Percentiles rank a stretch among this genome's conserved stretches.
Evolutionary conservation across 1,140 invertebrate genomes (phyloP).

Genomic region (Drosophila paulistorum): DNA sequence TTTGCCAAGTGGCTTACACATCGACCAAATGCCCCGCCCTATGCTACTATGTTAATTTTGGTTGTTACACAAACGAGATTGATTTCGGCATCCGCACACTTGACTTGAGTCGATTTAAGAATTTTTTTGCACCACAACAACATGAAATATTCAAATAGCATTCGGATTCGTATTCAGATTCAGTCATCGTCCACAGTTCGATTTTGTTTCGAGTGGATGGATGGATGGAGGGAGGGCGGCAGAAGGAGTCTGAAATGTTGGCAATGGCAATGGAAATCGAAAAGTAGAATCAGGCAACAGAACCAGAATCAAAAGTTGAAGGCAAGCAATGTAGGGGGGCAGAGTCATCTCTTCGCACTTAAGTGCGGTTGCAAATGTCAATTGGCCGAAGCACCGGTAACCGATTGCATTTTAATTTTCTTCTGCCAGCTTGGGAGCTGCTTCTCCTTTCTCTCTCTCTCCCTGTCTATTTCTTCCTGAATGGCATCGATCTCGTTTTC

Average conservation of each 20-base stretch:
- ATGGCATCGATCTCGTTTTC: constrained; percentile 82
- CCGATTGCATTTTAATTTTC: constrained; percentile 77
- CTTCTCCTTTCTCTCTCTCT: background rate
- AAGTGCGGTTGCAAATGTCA: constrained; percentile 83
- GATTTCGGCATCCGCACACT: constrained; percentile 78
- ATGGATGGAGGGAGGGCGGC: background rate
- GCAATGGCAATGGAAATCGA: constrained; percentile 21
- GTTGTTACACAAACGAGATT: constrained; percentile 78
- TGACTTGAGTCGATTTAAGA: constrained; percentile 81
- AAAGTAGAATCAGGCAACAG: constrained; percentile 8
- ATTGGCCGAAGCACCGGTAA: constrained; percentile 69
- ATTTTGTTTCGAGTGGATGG: constrained; percentile 72
- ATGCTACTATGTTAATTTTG: constrained; percentile 69
- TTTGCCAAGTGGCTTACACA: constrained; percentile 71
- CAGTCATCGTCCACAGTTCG: constrained; percentile 57
- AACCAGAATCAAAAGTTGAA: constrained; percentile 18
- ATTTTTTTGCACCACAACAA: constrained; percentile 77
- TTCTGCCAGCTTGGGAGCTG: constrained; percentile 40
- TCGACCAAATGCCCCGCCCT: background rate
- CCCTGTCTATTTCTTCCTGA: no score
- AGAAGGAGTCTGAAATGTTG: background rate
- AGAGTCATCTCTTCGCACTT: constrained; percentile 45
- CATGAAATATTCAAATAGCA: constrained; percentile 80
- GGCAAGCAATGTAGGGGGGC: constrained; percentile 13
- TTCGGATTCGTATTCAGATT: constrained; percentile 29